Conservation (phyloP, 1,140 invertebrate genomes). For the Eurosta solidaginis region DNA sequence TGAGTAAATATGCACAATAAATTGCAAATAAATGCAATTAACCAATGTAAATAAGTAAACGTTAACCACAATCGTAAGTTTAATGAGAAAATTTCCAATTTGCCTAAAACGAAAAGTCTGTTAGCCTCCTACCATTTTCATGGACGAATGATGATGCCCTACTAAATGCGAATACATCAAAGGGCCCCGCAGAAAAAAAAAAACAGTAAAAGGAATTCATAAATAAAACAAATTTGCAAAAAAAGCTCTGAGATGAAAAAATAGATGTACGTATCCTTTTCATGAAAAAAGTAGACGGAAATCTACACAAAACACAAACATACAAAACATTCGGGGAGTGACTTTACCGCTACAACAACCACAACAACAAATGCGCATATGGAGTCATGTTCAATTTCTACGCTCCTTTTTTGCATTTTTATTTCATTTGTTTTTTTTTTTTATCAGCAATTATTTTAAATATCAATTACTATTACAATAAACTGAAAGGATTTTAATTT, state of each 20-base stretch:
- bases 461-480: background rate
- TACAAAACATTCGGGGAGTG: too few species aligned
- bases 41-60: slow-evolving; percentile 22
- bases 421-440: background rate
- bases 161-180: slow-evolving; percentile 6
- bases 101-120: slow-evolving; percentile 28
- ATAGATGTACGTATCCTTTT: background rate
- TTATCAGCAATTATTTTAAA: background rate
- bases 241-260: slow-evolving; percentile 3
- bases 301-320: too few species aligned
- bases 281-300: background rate
- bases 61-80: slow-evolving; percentile 1
- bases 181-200: background rate
- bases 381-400: too few species aligned
- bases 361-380: too few species aligned
- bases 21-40: slow-evolving; percentile 32
- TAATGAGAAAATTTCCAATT: slow-evolving; percentile 23
- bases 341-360: too few species aligned
- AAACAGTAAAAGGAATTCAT: background rate
- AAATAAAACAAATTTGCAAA: background rate
- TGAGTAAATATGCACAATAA: slow-evolving; percentile 30
- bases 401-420: background rate
- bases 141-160: slow-evolving; percentile 14
- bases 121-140: slow-evolving; percentile 1
- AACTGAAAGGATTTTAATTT: background rate